Percentiles rank a stretch among this genome's conserved stretches.
phyloP scores from a whole-genome alignment of 2,797 vertebrate genomes.

The Acestrorhynchus altus region DNA sequence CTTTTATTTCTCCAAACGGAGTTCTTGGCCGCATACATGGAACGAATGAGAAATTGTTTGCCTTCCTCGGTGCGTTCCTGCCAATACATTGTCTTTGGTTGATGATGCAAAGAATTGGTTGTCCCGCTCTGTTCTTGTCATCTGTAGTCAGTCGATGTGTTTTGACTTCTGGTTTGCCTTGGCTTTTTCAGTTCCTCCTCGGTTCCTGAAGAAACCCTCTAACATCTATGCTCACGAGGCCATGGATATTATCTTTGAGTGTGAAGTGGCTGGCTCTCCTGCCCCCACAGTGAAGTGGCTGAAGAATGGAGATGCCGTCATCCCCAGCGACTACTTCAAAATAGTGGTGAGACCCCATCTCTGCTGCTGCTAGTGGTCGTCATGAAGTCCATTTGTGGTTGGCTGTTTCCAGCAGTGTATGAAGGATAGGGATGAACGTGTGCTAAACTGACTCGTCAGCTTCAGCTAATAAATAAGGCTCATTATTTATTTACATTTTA shows the following conservation, averaged over 20 bases:
- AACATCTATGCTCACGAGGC: slow-evolving; percentile 96
- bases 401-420: not conserved
- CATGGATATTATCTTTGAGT: slow-evolving; percentile 97
- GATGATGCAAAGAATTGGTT: slow-evolving; percentile 6
- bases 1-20: slow-evolving; percentile 14
- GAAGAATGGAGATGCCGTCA: slow-evolving; percentile 96
- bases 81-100: not conserved
- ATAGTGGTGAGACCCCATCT: slow-evolving; percentile 86
- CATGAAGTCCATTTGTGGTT: not conserved
- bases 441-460: no score
- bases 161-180: not conserved
- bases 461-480: no score
- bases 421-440: not conserved
- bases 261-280: slow-evolving; percentile 90
- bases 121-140: not conserved
- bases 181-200: slow-evolving; percentile 82
- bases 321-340: slow-evolving; percentile 98
- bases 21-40: not conserved
- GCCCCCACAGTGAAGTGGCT: slow-evolving; percentile 95
- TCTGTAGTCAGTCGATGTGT: not conserved
- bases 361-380: not conserved
- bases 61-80: not conserved
- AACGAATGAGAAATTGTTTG: slow-evolving; percentile 14
- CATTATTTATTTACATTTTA: no score
- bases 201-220: slow-evolving; percentile 84